Conservation (phyloP, 2,113 vertebrate species). For the Azemiops feae region DNA sequence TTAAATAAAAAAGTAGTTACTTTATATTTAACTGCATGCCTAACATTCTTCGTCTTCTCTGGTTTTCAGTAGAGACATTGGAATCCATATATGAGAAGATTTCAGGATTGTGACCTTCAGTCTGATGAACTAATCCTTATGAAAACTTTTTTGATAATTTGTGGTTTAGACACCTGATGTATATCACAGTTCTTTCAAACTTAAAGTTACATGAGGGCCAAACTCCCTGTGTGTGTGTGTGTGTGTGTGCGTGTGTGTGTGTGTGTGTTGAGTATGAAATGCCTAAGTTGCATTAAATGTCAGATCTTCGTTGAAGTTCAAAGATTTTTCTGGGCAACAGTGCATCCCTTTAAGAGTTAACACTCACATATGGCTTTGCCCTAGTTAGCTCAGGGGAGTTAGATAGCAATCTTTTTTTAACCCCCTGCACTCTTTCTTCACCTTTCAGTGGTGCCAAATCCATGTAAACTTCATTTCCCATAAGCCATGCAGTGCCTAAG, state of each 20-base stretch:
- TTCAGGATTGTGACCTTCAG: not conserved
- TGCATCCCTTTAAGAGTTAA: conserved; percentile 26
- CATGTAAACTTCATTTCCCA: conserved; percentile 51
- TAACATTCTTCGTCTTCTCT: not conserved
- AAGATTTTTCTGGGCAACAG: not conserved
- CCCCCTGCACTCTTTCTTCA: conserved; percentile 41
- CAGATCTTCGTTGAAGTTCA: not conserved
- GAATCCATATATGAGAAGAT: not conserved
- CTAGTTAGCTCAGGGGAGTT: conserved; percentile 36
- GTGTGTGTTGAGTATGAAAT: not conserved
- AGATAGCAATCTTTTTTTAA: conserved; percentile 58
- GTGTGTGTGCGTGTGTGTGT: not conserved
- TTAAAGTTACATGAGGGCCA: not conserved
- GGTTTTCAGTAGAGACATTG: not conserved
- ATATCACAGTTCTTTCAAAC: not conserved
- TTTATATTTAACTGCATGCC: not conserved
- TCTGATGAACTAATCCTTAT: not conserved
- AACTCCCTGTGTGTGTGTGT: not conserved
- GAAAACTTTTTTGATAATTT: not conserved
- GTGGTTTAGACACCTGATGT: not conserved
- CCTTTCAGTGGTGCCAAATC: conserved; percentile 52
- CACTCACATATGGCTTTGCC: conserved; percentile 39
- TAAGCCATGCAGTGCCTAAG: conserved; percentile 59
- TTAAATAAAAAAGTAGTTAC: not conserved
- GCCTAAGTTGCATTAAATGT: not conserved